A percentile compares a stretch with the other conserved stretches of the same genome.
Evolutionary conservation across 2,888 invertebrate species (phyloP).

Genomic region (Andrena dorsata): DNA sequence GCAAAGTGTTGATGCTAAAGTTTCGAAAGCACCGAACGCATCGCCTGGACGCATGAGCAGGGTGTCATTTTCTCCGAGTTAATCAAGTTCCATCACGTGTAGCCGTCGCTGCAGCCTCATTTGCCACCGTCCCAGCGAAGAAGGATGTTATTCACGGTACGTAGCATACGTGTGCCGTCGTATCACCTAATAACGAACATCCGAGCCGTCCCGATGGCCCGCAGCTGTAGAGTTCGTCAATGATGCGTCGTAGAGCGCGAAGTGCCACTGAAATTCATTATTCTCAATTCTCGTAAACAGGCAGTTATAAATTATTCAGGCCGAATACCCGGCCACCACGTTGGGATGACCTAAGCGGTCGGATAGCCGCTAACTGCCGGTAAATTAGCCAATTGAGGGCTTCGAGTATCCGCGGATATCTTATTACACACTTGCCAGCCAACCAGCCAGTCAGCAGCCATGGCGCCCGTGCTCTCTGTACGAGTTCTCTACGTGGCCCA

Average conservation of each 20-base stretch:
- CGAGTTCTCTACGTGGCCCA: conserved; percentile 59
- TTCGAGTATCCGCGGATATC: conserved; percentile 85
- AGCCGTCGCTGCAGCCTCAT: background rate
- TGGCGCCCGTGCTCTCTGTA: conserved; percentile 78
- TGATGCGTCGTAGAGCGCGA: conserved; percentile 73
- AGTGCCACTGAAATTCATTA: conserved; percentile 83
- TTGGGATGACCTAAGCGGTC: conserved; percentile 84
- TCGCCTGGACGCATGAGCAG: conserved; percentile 24
- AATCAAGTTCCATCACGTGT: conserved; percentile 21
- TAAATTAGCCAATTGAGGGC: conserved; percentile 85
- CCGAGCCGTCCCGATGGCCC: conserved; percentile 69
- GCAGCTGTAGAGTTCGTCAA: conserved; percentile 75
- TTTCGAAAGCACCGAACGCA: background rate
- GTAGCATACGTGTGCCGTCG: conserved; percentile 54
- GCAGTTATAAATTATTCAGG: conserved; percentile 85
- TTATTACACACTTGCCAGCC: conserved; percentile 84
- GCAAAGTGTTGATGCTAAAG: background rate
- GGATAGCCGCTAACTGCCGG: conserved; percentile 84
- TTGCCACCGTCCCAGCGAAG: conserved; percentile 36
- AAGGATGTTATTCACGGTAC: conserved; percentile 69
- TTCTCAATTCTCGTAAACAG: conserved; percentile 85
- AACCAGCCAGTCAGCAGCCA: conserved; percentile 78
- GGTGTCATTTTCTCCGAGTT: conserved; percentile 26
- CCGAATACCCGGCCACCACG: conserved; percentile 82
- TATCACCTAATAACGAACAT: conserved; percentile 73